Base-by-base conservation (phyloP, 1,140 invertebrate species). In the Ceratosolen fusciceps region DNA sequence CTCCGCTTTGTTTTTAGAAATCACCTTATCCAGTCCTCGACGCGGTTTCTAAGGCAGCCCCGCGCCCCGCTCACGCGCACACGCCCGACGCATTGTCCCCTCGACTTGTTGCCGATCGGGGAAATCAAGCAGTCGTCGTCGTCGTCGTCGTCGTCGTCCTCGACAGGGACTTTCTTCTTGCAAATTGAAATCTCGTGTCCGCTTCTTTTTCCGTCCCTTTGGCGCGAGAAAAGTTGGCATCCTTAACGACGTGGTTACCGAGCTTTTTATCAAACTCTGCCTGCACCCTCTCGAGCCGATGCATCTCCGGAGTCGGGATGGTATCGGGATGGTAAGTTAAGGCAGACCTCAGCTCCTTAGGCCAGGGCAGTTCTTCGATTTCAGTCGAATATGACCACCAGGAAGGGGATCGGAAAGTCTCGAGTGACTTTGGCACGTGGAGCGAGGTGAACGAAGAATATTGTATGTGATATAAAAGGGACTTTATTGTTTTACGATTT, bases 151-250 rank as follows among this genome's bases (percentile, higher is more conserved):
- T n/a, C n/a, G n/a, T n/a, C n/a, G n/a, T n/a, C n/a, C n/a, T n/a
- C n/a, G n/a, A n/a, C n/a, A 16, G 7, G 12, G 52, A 73, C 74
- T 67, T 49, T 71, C 75, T 77, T 77, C 67, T 31, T 60, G 76
- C 76, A 77, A 77, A 77, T 77, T 77, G 76, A 77, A 77, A 77
- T 60, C 70, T 67, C 58, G 77, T 74, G 77, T 79, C 29, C 26
- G 60, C 37, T 67, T 52, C 60, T 76, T 76, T 67, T 21, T 21
- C 16, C 16, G 8, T 21, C 54, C 54, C 54, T 16, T 16, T 65
- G 37, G 3, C 58, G 16, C 56, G 58, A 56, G 74, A 67, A 67
- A 74, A 47, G 39, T n/a, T 74, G 54, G 62, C 73, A 31, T 74
- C 56, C 47, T 74, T 74, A 62, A 62, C 56, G 73, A 62, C 47